Evolutionary conservation across 2,113 vertebrate genomes (phyloP).

Genomic region (Pungitius pungitius): DNA sequence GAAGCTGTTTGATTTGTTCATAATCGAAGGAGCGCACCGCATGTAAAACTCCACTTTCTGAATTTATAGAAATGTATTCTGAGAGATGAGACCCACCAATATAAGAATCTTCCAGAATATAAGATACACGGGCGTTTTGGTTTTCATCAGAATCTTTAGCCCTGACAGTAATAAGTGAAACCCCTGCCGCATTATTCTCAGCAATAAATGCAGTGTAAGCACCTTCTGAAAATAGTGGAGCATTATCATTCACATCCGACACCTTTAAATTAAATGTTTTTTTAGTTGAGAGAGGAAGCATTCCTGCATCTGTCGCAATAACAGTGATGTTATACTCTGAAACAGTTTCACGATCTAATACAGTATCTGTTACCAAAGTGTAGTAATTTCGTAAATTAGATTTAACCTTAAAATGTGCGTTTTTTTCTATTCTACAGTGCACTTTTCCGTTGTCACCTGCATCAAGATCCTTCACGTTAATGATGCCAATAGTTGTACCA

Average conservation of each 20-base stretch:
- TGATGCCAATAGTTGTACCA: slow-evolving; percentile 53
- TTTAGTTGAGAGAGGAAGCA: slow-evolving; percentile 22
- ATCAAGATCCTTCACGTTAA: slow-evolving; percentile 13
- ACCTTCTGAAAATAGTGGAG: slow-evolving; percentile 49
- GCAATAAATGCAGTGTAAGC: slow-evolving; percentile 36
- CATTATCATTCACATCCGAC: slow-evolving; percentile 73
- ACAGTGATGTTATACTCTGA: slow-evolving; percentile 26
- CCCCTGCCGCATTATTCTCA: slow-evolving; percentile 62
- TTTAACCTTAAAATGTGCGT: slow-evolving; percentile 16
- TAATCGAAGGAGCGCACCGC: slow-evolving; percentile 53
- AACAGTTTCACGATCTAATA: slow-evolving; percentile 26
- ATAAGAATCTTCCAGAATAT: slow-evolving; percentile 31
- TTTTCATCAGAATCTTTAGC: slow-evolving; percentile 36
- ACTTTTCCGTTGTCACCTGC: slow-evolving; percentile 14
- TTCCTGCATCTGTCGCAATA: slow-evolving; percentile 11
- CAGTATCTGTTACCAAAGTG: slow-evolving; percentile 16
- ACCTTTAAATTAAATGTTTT: slow-evolving; percentile 48
- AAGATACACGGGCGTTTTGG: slow-evolving; percentile 51
- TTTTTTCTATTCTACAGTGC: neutral
- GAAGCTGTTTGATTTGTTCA: slow-evolving; percentile 47
- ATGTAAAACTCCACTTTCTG: slow-evolving; percentile 45
- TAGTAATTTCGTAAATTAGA: slow-evolving; percentile 33
- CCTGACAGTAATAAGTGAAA: neutral
- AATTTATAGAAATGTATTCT: slow-evolving; percentile 36
- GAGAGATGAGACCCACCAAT: slow-evolving; percentile 10